These are phyloP conservation scores for Heliconius hewitsoni DNA, from an alignment of 1,140 invertebrate species.

Conservation along the genomic window DNA sequence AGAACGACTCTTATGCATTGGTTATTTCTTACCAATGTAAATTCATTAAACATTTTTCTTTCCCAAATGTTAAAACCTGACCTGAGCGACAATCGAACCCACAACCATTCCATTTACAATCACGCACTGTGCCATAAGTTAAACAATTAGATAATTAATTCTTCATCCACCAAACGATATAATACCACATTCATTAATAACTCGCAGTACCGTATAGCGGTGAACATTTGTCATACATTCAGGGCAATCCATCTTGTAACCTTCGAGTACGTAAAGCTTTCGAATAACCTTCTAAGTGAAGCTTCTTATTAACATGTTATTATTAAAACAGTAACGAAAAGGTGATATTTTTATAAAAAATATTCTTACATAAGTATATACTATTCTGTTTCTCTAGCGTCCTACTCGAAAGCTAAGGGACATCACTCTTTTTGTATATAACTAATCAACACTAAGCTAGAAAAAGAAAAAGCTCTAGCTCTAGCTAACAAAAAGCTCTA, in stretches of 20 bases:
- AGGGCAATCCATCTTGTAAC: not conserved
- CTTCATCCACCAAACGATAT: not conserved
- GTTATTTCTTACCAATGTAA: too few relatives aligned
- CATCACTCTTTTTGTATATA: too few relatives aligned
- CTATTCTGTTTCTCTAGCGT: too few relatives aligned
- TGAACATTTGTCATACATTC: not conserved
- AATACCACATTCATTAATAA: not conserved
- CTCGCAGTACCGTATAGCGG: not conserved
- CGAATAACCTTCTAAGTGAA: not conserved
- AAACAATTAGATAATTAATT: not conserved
- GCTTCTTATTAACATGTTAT: not conserved
- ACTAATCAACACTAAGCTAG: too few relatives aligned
- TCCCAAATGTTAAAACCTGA: too few relatives aligned
- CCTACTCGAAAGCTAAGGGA: too few relatives aligned
- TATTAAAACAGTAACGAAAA: not conserved
- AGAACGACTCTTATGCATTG: too few relatives aligned
- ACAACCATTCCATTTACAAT: not conserved
- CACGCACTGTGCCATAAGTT: not conserved
- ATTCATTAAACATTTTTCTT: too few relatives aligned
- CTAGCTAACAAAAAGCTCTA: too few relatives aligned
- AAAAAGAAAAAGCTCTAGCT: too few relatives aligned
- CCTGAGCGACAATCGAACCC: not conserved
- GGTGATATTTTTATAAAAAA: too few relatives aligned
- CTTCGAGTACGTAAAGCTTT: conserved; percentile 3
- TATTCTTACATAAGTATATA: too few relatives aligned